These are phyloP conservation scores for Heterodera schachtii DNA, from an alignment of 1,140 invertebrate species.

Conservation along the genomic window DNA sequence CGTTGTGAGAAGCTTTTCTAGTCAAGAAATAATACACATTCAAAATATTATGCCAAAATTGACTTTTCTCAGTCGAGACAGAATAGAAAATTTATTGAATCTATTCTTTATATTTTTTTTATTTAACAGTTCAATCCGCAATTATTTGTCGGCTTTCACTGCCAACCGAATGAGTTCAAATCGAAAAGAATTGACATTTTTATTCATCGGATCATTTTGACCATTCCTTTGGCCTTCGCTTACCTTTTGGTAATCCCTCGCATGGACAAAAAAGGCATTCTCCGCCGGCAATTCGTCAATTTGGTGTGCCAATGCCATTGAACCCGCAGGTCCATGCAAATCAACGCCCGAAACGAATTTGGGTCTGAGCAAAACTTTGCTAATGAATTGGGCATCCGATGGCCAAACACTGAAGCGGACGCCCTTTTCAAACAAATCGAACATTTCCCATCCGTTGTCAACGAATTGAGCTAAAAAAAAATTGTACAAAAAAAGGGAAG, in stretches of 20 bases:
- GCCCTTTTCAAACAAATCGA: neutral
- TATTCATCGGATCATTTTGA: too few species aligned
- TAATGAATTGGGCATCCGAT: conserved; percentile 19
- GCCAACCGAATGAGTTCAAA: too few species aligned
- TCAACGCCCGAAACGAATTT: conserved; percentile 24
- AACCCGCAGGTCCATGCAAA: conserved; percentile 17
- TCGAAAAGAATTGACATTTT: too few species aligned
- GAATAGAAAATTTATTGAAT: too few species aligned
- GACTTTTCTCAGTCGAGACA: too few species aligned
- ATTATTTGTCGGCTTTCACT: too few species aligned
- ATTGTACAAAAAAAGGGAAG: neutral
- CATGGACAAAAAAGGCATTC: conserved; percentile 22
- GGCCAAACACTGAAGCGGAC: conserved; percentile 23
- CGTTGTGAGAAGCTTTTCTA: too few species aligned
- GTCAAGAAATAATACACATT: too few species aligned
- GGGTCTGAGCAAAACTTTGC: conserved; percentile 19
- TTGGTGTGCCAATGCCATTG: conserved; percentile 5
- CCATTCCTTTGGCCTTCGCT: neutral
- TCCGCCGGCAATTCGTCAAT: conserved; percentile 3
- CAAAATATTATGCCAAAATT: too few species aligned
- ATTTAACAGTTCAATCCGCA: too few species aligned
- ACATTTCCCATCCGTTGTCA: neutral
- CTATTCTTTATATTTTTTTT: too few species aligned
- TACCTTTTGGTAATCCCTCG: conserved; percentile 11
- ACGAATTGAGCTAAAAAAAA: neutral